Evolutionary conservation across 2,888 invertebrate species (phyloP).

Genomic region (Patella ulyssiponensis): DNA sequence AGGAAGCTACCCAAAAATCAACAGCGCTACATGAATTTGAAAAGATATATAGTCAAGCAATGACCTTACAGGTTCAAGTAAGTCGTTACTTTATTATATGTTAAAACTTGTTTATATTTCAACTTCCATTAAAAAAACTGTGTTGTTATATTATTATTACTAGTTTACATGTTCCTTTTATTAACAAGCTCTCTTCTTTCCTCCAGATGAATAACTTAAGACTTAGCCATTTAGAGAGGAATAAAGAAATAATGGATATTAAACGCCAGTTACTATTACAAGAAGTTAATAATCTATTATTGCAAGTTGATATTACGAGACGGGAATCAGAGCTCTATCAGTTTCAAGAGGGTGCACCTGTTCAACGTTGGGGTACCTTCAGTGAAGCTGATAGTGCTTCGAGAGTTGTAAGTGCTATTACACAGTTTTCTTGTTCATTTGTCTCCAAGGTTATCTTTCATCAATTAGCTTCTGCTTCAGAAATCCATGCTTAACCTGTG

Average conservation of each 20-base stretch:
- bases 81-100: neutral
- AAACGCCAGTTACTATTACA: constrained; percentile 68
- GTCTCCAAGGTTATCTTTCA: too few relatives aligned
- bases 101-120: too few relatives aligned
- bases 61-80: constrained; percentile 65
- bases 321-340: constrained; percentile 63
- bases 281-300: constrained; percentile 68
- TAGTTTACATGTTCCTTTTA: neutral
- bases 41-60: constrained; percentile 64
- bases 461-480: too few relatives aligned
- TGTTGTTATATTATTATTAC: too few relatives aligned
- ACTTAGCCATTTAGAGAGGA: constrained; percentile 65
- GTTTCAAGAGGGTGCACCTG: constrained; percentile 56
- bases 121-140: too few relatives aligned
- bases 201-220: constrained; percentile 65
- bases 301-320: constrained; percentile 65
- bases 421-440: too few relatives aligned
- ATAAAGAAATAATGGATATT: constrained; percentile 68
- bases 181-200: neutral
- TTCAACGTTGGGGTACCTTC: constrained; percentile 67
- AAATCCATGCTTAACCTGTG: too few relatives aligned
- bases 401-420: constrained; percentile 41
- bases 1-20: constrained; percentile 60
- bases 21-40: constrained; percentile 63
- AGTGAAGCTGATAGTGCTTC: constrained; percentile 55